Evolutionary conservation across 2,888 invertebrate genomes (phyloP), one percentile per base, ranked within the genome.

Genomic region (Hydrotaea cyrtoneurina): DNA sequence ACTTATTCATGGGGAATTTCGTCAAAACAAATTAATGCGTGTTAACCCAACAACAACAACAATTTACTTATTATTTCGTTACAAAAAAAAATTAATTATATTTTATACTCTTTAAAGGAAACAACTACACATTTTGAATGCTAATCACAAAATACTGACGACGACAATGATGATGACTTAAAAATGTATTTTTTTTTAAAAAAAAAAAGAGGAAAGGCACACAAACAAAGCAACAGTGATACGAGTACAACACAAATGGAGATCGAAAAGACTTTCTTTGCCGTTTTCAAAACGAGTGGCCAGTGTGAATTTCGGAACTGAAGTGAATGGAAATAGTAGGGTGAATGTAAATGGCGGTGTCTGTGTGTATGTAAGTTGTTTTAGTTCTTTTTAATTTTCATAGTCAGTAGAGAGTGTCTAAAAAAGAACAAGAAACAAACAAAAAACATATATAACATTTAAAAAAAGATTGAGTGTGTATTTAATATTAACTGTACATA

Each of bases 341-440:
- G 26, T 83, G 59, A 72, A 55, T 64, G 36, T 73, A 17, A 23
- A 64, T 31, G 23, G 50, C 73, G 76, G 53, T 59, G 53, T 76
- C 76, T 86, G 83, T 83, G 73, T 85, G 59, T 85, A 75, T 86
- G 72, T n/a, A 53, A 74, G 71, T 72, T 86, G 79, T 23, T 80
- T 82, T 62, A 55, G 57, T 46, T 75, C 19, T 64, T 78, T 85
- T 73, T 86, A 85, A 86, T 85, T 86, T 81, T 87, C 89, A 87
- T 87, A 90, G 87, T 89, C 91, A 88, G 88, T 86, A 88, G 89
- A 90, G 87, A 91, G 90, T 88, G 91, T 90, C 91, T 91, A 92
- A 88, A 91, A 92, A 90, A 82, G 72, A 74, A 80, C 71, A 79
- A 81, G 86, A 86, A 86, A 86, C 64, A 82, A 82, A 78, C 82